Evolutionary conservation across 2,113 vertebrate species (phyloP).

Genomic region (Baryphthengus martii): DNA sequence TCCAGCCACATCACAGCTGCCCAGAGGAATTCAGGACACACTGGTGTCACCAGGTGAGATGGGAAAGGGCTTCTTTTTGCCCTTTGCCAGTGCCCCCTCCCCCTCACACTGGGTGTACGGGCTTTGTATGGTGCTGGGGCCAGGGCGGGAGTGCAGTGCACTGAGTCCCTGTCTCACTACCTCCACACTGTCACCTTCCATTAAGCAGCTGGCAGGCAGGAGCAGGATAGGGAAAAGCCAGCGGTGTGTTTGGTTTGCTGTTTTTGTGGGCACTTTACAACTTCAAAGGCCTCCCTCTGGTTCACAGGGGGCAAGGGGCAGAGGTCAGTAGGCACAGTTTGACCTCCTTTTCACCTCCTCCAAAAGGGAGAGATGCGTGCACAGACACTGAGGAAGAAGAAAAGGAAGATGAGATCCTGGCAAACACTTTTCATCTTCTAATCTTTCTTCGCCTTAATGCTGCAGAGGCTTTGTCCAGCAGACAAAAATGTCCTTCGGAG

Average conservation of each 20-base stretch:
- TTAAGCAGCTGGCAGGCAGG: conserved; percentile 6
- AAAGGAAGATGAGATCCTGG: not conserved
- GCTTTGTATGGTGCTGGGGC: not conserved
- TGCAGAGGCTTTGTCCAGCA: not conserved
- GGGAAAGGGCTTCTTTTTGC: not conserved
- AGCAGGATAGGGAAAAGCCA: conserved; percentile 35
- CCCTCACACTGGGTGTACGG: not conserved
- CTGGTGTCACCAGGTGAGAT: accelerated
- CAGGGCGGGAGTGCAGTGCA: not conserved
- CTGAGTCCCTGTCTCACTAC: not conserved
- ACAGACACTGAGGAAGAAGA: not conserved
- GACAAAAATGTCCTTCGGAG: conserved; percentile 22
- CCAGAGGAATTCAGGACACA: accelerated
- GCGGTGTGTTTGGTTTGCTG: conserved; percentile 34
- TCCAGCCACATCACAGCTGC: accelerated
- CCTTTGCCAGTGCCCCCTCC: accelerated
- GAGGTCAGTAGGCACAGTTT: conserved; percentile 41
- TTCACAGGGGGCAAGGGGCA: conserved; percentile 65
- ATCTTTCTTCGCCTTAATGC: conserved; percentile 39
- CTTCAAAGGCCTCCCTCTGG: conserved; percentile 62
- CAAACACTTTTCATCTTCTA: conserved; percentile 34
- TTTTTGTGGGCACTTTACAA: conserved; percentile 35
- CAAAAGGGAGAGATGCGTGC: not conserved
- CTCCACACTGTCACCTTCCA: not conserved
- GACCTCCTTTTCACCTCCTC: conserved; percentile 63